Percentiles rank a stretch among this genome's conserved stretches.
Evolutionary conservation across 2,797 vertebrate genomes (phyloP).

Genomic region (Perdix hodgsoniae): DNA sequence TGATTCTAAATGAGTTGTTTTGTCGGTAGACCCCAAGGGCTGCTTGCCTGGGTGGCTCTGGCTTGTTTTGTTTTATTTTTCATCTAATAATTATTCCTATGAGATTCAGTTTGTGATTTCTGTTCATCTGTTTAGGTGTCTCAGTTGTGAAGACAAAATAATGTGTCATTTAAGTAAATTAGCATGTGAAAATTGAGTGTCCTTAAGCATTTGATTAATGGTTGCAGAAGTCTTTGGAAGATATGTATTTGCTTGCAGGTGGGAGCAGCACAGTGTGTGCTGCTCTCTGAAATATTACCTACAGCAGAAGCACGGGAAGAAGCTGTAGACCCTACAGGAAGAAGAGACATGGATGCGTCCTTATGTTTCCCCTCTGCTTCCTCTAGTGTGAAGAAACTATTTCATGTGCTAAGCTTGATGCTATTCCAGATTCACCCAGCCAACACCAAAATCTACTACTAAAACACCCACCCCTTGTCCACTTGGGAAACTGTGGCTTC

Average conservation of each 20-base stretch:
- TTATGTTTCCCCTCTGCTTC: not conserved
- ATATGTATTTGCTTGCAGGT: not conserved
- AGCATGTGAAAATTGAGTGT: constrained; percentile 6
- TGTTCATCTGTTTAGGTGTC: constrained; percentile 52
- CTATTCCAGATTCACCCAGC: not conserved
- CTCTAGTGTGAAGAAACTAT: not conserved
- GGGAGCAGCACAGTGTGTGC: not conserved
- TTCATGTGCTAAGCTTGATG: not conserved
- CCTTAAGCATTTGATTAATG: constrained; percentile 34
- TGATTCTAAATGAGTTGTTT: constrained; percentile 52
- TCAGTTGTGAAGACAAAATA: constrained; percentile 25
- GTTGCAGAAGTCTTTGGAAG: constrained; percentile 25
- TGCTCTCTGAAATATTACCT: not conserved
- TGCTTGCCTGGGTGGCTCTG: constrained; percentile 31
- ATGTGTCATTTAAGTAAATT: constrained; percentile 58
- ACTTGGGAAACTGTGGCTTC: not conserved
- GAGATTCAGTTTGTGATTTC: constrained; percentile 39
- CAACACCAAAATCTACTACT: not conserved
- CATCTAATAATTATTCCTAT: constrained; percentile 47
- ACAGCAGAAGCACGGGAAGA: not conserved
- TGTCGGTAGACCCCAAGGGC: constrained; percentile 25
- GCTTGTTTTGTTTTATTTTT: constrained; percentile 29
- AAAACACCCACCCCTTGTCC: not conserved
- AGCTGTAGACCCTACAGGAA: not conserved
- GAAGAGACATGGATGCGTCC: not conserved